Evolutionary conservation across 2,888 invertebrate genomes (phyloP).

Genomic region (Buathra laborator): DNA sequence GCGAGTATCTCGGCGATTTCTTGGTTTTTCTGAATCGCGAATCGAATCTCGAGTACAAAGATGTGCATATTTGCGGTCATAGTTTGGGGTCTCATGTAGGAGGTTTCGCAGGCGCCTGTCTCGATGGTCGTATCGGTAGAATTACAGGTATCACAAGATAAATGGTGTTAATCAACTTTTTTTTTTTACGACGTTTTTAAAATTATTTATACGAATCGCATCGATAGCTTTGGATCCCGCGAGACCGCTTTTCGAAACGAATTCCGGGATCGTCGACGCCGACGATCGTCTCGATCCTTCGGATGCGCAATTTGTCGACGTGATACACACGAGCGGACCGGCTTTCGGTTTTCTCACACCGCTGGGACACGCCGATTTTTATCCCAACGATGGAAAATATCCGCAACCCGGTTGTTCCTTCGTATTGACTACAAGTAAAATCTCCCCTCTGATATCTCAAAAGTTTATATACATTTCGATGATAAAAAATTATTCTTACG

Average conservation of each 20-base stretch:
- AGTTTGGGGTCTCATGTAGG: conserved; percentile 78
- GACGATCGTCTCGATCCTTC: conserved; percentile 84
- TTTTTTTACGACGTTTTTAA: background rate
- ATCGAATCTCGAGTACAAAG: conserved; percentile 79
- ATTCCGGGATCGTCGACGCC: conserved; percentile 81
- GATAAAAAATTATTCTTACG: background rate
- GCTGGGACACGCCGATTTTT: conserved; percentile 86
- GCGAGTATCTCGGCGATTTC: conserved; percentile 79
- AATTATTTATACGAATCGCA: background rate
- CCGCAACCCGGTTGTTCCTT: conserved; percentile 79
- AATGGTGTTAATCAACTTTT: background rate
- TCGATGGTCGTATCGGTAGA: conserved; percentile 77
- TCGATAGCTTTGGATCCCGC: conserved; percentile 85
- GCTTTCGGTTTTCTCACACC: conserved; percentile 85
- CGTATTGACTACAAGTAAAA: conserved; percentile 77
- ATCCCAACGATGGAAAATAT: conserved; percentile 82
- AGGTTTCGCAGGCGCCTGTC: conserved; percentile 76
- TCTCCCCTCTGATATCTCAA: background rate
- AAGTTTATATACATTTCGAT: background rate
- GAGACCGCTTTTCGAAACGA: conserved; percentile 86
- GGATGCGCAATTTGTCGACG: conserved; percentile 86
- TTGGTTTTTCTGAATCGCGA: conserved; percentile 79
- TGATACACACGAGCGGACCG: conserved; percentile 86
- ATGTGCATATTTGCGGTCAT: conserved; percentile 78
- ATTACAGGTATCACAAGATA: conserved; percentile 73